Conservation (phyloP, 2,888 invertebrate species). For the Atrina japonica region DNA sequence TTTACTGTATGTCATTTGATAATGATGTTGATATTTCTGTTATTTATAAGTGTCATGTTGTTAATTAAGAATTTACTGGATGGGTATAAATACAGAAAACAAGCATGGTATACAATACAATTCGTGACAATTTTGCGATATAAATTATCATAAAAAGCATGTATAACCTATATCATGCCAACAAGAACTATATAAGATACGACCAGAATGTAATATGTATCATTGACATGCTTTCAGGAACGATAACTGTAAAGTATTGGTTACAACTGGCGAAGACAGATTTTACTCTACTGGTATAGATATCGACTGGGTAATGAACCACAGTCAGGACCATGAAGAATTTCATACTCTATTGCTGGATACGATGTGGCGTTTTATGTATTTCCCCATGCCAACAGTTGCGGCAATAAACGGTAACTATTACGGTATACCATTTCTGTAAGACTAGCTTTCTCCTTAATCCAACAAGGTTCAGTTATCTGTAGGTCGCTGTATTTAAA, state of each 20-base stretch:
- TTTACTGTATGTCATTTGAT: too few relatives aligned
- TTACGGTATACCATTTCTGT: not conserved
- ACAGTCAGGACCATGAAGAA: too few relatives aligned
- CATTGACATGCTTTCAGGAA: conserved; percentile 45
- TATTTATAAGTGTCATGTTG: too few relatives aligned
- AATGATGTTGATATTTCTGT: too few relatives aligned
- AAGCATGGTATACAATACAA: not conserved
- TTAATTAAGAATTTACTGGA: too few relatives aligned
- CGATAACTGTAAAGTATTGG: conserved; percentile 53
- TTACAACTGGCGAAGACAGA: conserved; percentile 70
- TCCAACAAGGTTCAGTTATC: too few relatives aligned
- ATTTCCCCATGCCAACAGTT: conserved; percentile 69
- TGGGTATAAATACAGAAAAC: not conserved
- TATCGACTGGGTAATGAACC: conserved; percentile 53
- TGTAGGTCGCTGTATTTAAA: too few relatives aligned
- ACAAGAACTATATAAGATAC: not conserved
- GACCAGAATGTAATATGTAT: too few relatives aligned
- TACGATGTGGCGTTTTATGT: conserved; percentile 55
- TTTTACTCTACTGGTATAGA: conserved; percentile 76
- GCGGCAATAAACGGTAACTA: conserved; percentile 73
- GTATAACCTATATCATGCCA: too few relatives aligned
- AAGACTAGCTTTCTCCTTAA: too few relatives aligned
- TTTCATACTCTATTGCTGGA: conserved; percentile 29
- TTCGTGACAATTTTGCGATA: too few relatives aligned
- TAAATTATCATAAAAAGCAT: too few relatives aligned